Evolutionary conservation across 2,888 invertebrate genomes (phyloP), one percentile per base, ranked within the genome.

Genomic region (Apamea monoglypha): DNA sequence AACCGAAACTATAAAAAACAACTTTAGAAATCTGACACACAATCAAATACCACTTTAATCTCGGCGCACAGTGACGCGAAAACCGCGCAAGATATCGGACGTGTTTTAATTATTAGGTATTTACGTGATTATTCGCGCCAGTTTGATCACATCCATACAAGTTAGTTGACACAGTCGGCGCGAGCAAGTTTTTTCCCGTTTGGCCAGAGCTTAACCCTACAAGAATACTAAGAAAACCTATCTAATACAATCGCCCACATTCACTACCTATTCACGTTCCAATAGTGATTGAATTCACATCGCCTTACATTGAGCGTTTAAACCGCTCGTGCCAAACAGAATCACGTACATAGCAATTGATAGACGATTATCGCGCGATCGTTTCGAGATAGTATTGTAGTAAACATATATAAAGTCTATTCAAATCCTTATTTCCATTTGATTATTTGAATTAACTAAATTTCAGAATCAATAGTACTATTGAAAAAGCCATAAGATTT

Each of bases 21-120:
- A 3, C 36, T 67, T 63, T 21, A 29, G 29, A 56, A 78, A 53
- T 18, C 14, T 29, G 47, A 56, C 18, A 63, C 44, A 80, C 25
- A 72, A 63, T 72, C 50, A 72, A 64, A 79, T 2, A 59, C 61
- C 36, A 47, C 12, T 79, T n/a, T 8, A 8, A 66, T 16, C 16
- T 40, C 36, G 8, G 16, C 25, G 8, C 25, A 36, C 36, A 16
- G 18, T 18, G 40, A 40, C n/a, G 10, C n/a, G 4, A 40, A 67
- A 18, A n/a, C 10, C 18, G 18, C 18, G 50, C 18, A 16, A 18
- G 18, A 50, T 21, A 1, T 18, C 18, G 50, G 18, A 50, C 50
- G 50, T 50, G 50, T 50, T 50, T 50, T 6, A 18, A 16, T 18
- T 18, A 50, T 50, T 40, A 40, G 10, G n/a, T 3, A 56, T 36